phyloP scores from a whole-genome alignment of 2,113 vertebrate species.

The Tyto alba region DNA sequence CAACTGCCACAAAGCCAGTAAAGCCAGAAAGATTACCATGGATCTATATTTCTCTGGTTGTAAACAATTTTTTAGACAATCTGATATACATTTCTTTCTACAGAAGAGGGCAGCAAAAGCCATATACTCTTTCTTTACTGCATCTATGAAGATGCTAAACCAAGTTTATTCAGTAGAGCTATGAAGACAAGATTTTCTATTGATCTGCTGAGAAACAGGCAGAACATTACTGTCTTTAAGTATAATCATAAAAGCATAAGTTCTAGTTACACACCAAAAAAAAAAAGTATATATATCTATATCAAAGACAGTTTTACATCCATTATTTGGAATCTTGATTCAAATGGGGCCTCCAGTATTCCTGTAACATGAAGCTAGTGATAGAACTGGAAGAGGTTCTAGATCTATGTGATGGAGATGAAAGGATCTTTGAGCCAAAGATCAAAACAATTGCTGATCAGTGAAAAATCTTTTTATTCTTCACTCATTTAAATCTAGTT shows the following conservation, averaged over 20 bases:
- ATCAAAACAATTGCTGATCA: background rate
- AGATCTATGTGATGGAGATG: background rate
- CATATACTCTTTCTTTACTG: background rate
- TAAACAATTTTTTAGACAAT: background rate
- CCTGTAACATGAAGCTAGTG: background rate
- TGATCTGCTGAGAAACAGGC: background rate
- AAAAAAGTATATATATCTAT: background rate
- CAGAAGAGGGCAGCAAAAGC: constrained; percentile 76
- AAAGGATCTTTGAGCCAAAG: background rate
- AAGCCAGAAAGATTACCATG: background rate
- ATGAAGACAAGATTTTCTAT: background rate
- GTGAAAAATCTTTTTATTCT: background rate
- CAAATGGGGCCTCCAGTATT: background rate
- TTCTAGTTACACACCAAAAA: background rate
- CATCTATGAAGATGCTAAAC: background rate
- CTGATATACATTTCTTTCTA: background rate
- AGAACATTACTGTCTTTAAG: background rate
- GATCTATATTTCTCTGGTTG: background rate
- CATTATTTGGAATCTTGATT: background rate
- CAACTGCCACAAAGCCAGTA: background rate
- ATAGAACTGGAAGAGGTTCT: background rate
- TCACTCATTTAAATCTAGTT: background rate
- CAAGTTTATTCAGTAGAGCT: background rate
- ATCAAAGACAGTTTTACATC: background rate
- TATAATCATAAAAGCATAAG: background rate